Percentiles rank a stretch among this genome's conserved stretches.
phyloP scores from a whole-genome alignment of 1,140 invertebrate genomes.

The Phthorimaea operculella region DNA sequence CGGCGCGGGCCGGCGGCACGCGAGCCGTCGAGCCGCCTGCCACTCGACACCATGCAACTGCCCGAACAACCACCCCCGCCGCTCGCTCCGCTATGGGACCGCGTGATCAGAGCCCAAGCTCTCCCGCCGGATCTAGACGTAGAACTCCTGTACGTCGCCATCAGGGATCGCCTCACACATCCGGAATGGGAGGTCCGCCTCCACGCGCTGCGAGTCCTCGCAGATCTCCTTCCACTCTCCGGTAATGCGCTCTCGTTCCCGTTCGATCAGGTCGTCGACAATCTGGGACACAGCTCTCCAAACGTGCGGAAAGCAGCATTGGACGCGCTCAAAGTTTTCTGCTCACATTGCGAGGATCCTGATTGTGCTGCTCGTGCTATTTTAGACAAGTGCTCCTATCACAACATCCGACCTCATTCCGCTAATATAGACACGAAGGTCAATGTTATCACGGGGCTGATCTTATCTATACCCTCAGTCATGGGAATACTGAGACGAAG shows the following conservation, averaged over 20 bases:
- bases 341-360: constrained; percentile 70
- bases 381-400: constrained; percentile 73
- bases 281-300: constrained; percentile 79
- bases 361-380: constrained; percentile 72
- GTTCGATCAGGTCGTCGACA: constrained; percentile 75
- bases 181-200: constrained; percentile 85
- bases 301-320: constrained; percentile 80
- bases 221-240: constrained; percentile 78
- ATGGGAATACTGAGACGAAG: constrained; percentile 66
- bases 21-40: constrained; percentile 29
- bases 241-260: constrained; percentile 73
- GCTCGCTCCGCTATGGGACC: constrained; percentile 81
- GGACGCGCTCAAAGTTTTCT: constrained; percentile 76
- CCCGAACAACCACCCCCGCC: constrained; percentile 57
- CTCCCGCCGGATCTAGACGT: constrained; percentile 74
- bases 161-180: constrained; percentile 76
- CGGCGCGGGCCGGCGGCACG: constrained; percentile 48
- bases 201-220: constrained; percentile 79
- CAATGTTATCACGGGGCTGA: constrained; percentile 74
- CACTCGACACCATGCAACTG: constrained; percentile 56
- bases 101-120: constrained; percentile 72
- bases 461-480: constrained; percentile 74
- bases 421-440: constrained; percentile 68
- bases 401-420: constrained; percentile 60
- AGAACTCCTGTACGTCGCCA: constrained; percentile 73